A percentile compares a stretch with the other conserved stretches of the same genome.
phyloP scores from a whole-genome alignment of 2,888 invertebrate species.

The Euplagia quadripunctaria region DNA sequence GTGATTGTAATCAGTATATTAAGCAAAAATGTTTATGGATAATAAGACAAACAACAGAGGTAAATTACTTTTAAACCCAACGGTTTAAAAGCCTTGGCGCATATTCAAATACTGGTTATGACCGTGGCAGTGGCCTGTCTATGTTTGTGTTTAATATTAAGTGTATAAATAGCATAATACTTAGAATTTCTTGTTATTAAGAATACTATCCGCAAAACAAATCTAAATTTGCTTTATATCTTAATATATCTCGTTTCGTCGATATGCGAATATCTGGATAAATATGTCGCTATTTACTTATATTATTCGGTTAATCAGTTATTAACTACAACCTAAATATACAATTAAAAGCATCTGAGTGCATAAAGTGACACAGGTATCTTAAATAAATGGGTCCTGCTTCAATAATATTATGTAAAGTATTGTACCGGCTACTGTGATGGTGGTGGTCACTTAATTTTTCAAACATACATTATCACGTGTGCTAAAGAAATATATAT shows the following conservation, averaged over 20 bases:
- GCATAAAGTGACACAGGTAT: neutral
- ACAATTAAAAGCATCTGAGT: neutral
- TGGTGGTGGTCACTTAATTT: neutral
- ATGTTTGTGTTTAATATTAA: neutral
- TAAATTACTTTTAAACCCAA: conserved; percentile 11
- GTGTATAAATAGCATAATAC: neutral
- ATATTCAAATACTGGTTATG: neutral
- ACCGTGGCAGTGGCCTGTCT: neutral
- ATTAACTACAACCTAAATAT: neutral
- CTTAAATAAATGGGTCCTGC: too few relatives aligned
- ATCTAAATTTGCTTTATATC: neutral
- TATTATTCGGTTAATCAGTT: neutral
- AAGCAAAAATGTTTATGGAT: conserved; percentile 36
- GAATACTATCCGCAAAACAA: neutral
- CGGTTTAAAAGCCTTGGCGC: neutral
- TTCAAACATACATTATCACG: neutral
- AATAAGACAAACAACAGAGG: conserved; percentile 27
- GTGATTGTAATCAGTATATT: conserved; percentile 16
- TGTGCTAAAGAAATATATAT: too few relatives aligned
- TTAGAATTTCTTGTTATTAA: neutral
- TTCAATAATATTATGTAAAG: too few relatives aligned
- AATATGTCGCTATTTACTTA: neutral
- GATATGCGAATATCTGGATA: neutral
- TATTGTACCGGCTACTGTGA: too few relatives aligned
- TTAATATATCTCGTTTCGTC: neutral